Evolutionary conservation across 2,888 invertebrate genomes (phyloP).

Genomic region (Spodoptera picta): DNA sequence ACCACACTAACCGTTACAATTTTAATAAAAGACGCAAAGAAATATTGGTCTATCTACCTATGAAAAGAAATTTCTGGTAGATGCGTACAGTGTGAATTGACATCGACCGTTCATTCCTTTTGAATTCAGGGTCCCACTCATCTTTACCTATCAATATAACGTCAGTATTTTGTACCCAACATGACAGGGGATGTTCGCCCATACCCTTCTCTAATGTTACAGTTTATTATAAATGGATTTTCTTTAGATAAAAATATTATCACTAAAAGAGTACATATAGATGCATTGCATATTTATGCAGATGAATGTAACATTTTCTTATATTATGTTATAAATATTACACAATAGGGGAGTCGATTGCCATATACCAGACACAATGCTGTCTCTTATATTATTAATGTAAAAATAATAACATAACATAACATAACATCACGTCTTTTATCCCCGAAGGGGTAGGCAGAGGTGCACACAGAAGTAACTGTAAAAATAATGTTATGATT

Average conservation of each 20-base stretch:
- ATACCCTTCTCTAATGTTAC: background rate
- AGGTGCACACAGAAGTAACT: too few species aligned
- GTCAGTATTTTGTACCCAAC: slow-evolving; percentile 35
- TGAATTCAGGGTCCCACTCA: slow-evolving; percentile 3
- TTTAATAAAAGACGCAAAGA: slow-evolving; percentile 9
- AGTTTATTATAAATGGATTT: slow-evolving; percentile 26
- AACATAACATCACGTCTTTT: too few species aligned
- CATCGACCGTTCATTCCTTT: slow-evolving; percentile 13
- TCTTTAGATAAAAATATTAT: background rate
- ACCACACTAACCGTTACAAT: background rate
- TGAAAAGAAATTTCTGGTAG: background rate
- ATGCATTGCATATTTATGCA: background rate
- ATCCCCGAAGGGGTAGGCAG: too few species aligned
- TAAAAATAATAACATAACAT: too few species aligned
- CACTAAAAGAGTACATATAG: background rate
- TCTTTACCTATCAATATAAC: slow-evolving; percentile 5
- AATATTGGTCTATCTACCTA: background rate
- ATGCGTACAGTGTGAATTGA: slow-evolving; percentile 19
- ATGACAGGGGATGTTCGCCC: slow-evolving; percentile 22
- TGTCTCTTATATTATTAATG: too few species aligned
- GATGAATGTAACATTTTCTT: too few species aligned
- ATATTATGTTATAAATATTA: too few species aligned
- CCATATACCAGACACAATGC: too few species aligned
- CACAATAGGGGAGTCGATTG: too few species aligned
- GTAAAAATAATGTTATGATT: too few species aligned